Base-by-base conservation (phyloP, 2,797 vertebrate genomes). In the Channallabes apus region DNA sequence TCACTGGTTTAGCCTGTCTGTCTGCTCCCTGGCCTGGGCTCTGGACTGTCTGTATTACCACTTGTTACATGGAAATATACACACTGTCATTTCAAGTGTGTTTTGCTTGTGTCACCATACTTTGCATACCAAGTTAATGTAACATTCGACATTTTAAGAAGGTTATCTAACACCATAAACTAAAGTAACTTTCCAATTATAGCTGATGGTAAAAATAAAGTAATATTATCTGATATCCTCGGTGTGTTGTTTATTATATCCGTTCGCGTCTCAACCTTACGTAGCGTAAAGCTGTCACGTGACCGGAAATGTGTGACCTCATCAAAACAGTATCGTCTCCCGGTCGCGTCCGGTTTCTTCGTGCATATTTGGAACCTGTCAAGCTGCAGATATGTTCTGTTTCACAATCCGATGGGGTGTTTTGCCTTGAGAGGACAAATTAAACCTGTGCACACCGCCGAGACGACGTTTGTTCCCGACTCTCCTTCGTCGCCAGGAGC, bases 291-390 rank as follows among this genome's bases (percentile, higher is more conserved):
- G 27, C 7, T 27, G 69, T 77, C 94, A 95, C 94, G 94, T 94
- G 94, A 93, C 90, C 95, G 94, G 95, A 95, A 96, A 94, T 92
- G 11, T 22, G 79, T 89, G 90, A 93, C 95, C 91, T 95, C 93
- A 95, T 93, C 92, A 94, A 87, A 95, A 94, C 94, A 94, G 92
- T 88, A 89, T 90, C 82, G 82, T 82, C 32, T 82, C 84, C 81
- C 71, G 80, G 69, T 35, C 71, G 84, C 83, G 86, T 82, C 68
- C 72, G 79, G 69, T 88, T 46, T 69, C n/a, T 71, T 24, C 17
- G 80, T 82, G 59, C 29, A 14, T 27, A 41, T 83, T 82, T 18
- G 18, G 46, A 71, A n/a, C 22, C 56, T 20, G 20, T 29, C 20
- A 3, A 61, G 27, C 76, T 65, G 84, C 41, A 68, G 78, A 54